phyloP scores from a whole-genome alignment of 2,113 vertebrate species.

The Tauraco erythrolophus region DNA sequence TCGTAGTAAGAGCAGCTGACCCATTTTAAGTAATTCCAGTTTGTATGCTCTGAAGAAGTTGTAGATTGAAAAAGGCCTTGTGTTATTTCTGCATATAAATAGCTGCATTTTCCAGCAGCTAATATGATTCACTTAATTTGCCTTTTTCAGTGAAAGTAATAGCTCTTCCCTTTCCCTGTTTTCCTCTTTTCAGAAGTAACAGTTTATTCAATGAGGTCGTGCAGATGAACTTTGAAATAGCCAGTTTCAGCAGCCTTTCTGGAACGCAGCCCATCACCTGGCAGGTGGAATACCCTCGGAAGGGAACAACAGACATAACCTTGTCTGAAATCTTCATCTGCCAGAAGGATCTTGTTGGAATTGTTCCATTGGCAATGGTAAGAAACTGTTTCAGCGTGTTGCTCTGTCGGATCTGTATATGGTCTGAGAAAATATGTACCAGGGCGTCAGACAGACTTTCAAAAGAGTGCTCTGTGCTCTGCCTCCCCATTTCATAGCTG shows the following conservation, averaged over 20 bases:
- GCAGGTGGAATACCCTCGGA: conserved; percentile 93
- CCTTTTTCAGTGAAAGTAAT: background rate
- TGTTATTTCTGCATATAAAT: background rate
- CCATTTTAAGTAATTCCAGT: background rate
- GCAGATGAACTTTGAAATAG: conserved; percentile 91
- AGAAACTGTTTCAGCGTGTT: conserved; percentile 39
- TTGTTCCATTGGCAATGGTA: conserved; percentile 94
- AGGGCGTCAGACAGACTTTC: background rate
- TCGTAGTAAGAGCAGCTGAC: background rate
- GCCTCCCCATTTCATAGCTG: background rate
- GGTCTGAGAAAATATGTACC: rapidly evolving
- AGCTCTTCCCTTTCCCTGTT: background rate
- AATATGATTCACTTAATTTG: background rate
- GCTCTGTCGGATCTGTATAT: background rate
- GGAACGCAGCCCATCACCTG: conserved; percentile 91
- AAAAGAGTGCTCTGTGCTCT: background rate
- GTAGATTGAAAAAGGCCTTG: background rate
- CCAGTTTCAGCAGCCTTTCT: conserved; percentile 85
- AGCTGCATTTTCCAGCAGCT: background rate
- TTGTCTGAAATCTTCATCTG: conserved; percentile 90
- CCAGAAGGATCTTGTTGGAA: conserved; percentile 89
- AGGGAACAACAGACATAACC: conserved; percentile 76
- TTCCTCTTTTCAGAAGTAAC: conserved; percentile 79
- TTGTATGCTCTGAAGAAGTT: background rate
- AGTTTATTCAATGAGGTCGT: conserved; percentile 84